Conservation (phyloP, 2,888 invertebrate genomes). For the Maniola hyperantus region DNA sequence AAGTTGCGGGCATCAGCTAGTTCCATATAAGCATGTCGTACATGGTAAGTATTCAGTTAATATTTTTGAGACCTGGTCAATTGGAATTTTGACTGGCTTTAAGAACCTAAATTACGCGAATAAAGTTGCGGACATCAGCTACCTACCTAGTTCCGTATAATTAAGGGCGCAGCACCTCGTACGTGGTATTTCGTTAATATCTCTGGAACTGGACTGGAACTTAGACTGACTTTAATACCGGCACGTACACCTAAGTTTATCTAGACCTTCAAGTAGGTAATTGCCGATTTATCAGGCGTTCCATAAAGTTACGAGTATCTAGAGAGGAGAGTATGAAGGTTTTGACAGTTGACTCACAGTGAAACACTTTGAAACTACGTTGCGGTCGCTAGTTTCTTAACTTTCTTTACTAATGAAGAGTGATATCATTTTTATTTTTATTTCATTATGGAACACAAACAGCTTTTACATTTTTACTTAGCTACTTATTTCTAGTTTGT, state of each 20-base stretch:
- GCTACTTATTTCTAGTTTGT: too few relatives aligned
- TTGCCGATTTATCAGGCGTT: constrained; percentile 27
- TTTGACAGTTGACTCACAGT: background rate
- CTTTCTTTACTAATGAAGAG: too few relatives aligned
- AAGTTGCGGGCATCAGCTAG: too few relatives aligned
- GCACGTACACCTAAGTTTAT: constrained; percentile 29
- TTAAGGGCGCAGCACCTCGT: constrained; percentile 12
- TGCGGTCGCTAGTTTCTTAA: too few relatives aligned
- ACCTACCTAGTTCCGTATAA: constrained; percentile 40
- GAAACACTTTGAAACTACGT: too few relatives aligned
- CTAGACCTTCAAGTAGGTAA: constrained; percentile 29
- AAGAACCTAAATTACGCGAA: background rate
- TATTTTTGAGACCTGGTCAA: too few relatives aligned
- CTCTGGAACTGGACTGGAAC: constrained; percentile 25
- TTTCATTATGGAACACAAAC: too few relatives aligned
- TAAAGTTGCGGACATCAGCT: too few relatives aligned
- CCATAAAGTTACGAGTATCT: background rate
- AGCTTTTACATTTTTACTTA: too few relatives aligned
- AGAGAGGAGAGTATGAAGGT: background rate
- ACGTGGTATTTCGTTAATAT: constrained; percentile 21
- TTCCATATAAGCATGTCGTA: too few relatives aligned
- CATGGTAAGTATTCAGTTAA: too few relatives aligned
- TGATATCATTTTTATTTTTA: too few relatives aligned
- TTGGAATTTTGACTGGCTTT: background rate
- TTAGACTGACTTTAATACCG: constrained; percentile 24